Conservation (phyloP, 2,888 invertebrate species). For the Ditylenchus weischeri region DNA sequence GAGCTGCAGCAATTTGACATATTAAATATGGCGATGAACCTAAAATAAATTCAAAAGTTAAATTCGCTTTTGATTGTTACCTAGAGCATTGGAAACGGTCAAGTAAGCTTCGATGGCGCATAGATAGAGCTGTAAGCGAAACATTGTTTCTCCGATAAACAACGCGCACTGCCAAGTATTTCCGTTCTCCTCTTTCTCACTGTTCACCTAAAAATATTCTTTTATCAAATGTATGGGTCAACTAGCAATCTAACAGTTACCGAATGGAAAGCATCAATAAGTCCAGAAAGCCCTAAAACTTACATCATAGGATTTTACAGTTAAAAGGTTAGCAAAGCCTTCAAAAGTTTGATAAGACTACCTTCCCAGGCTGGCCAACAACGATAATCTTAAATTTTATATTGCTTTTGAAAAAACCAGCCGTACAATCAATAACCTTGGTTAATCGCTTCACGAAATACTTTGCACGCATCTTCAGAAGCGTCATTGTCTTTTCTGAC, state of each 20-base stretch:
- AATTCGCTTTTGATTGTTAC: background rate
- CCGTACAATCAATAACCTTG: background rate
- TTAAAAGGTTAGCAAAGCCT: background rate
- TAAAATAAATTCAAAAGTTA: background rate
- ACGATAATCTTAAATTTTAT: constrained; percentile 60
- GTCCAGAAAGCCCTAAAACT: too few relatives aligned
- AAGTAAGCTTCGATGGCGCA: constrained; percentile 27
- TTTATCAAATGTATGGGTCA: background rate
- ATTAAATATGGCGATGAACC: constrained; percentile 33
- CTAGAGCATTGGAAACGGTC: constrained; percentile 18
- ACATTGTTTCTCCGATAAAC: constrained; percentile 33
- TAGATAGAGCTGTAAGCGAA: constrained; percentile 27
- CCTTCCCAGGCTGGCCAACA: constrained; percentile 95
- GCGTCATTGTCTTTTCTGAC: constrained; percentile 82
- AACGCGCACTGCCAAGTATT: constrained; percentile 35
- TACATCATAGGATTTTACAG: background rate
- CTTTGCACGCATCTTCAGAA: constrained; percentile 73
- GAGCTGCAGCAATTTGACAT: constrained; percentile 59
- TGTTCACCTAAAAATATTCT: constrained; percentile 24
- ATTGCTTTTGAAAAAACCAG: constrained; percentile 19
- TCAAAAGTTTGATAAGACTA: constrained; percentile 66
- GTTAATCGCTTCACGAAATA: constrained; percentile 74
- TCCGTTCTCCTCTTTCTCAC: constrained; percentile 19
- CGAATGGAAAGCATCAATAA: background rate
- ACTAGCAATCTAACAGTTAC: background rate